phyloP scores from a whole-genome alignment of 2,888 invertebrate genomes.

The Dryomyza anilis region DNA sequence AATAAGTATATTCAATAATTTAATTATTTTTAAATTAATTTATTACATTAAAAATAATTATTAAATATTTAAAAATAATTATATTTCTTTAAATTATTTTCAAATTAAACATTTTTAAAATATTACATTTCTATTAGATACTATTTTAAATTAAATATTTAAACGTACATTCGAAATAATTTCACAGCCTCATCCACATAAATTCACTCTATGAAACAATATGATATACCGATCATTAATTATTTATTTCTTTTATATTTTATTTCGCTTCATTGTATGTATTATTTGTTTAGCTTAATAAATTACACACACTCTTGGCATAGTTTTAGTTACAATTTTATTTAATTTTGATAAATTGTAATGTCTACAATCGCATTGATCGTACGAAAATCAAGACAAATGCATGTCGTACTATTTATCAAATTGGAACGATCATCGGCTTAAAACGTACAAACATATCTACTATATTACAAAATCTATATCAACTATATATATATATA shows the following conservation, averaged over 20 bases:
- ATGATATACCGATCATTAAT: background rate
- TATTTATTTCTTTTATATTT: background rate
- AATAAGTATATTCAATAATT: no score
- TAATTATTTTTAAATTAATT: background rate
- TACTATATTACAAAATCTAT: background rate
- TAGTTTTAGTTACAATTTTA: background rate
- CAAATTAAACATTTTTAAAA: background rate
- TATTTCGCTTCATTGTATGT: background rate
- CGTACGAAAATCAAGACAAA: constrained; percentile 28
- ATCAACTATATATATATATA: background rate
- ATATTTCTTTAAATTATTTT: no score
- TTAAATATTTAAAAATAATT: no score
- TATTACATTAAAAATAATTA: background rate
- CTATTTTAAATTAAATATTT: background rate
- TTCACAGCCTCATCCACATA: constrained; percentile 56
- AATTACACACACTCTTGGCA: background rate
- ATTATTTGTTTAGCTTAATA: background rate
- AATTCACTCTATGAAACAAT: background rate
- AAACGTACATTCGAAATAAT: constrained; percentile 39
- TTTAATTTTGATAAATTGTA: constrained; percentile 4
- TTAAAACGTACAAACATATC: background rate
- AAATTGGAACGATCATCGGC: constrained; percentile 37
- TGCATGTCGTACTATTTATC: constrained; percentile 37
- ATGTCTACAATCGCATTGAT: constrained; percentile 7
- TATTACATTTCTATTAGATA: background rate